Percentiles rank a stretch among this genome's conserved stretches.
Conservation (phyloP, 2,797 vertebrate genomes). For the Eurystomus glaucurus region DNA sequence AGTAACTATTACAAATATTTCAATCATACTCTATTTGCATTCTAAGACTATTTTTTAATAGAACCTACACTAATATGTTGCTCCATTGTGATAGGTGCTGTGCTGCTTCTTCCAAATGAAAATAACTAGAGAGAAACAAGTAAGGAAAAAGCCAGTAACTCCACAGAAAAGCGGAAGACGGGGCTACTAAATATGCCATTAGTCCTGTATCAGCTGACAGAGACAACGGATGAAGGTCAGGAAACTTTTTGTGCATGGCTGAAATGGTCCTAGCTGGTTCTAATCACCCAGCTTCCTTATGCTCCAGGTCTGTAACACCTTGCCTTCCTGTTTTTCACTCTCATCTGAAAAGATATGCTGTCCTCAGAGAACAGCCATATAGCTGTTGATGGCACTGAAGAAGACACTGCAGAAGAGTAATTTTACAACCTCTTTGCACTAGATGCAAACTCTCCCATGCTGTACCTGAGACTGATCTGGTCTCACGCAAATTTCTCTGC, state of each 20-base stretch:
- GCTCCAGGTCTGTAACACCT: fast-evolving
- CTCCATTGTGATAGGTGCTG: not conserved
- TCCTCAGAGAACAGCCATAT: not conserved
- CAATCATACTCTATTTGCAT: not conserved
- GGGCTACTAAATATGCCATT: not conserved
- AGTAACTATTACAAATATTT: not conserved
- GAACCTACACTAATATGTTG: not conserved
- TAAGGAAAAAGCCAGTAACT: not conserved
- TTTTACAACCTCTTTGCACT: not conserved
- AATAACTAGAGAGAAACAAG: not conserved
- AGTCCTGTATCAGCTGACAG: not conserved
- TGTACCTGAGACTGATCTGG: not conserved
- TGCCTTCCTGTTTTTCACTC: not conserved
- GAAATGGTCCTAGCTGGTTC: not conserved
- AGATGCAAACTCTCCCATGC: not conserved
- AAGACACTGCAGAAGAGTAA: not conserved
- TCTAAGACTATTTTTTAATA: not conserved
- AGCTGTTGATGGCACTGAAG: not conserved
- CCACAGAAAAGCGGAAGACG: not conserved
- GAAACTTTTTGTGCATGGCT: not conserved
- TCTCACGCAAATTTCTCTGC: not conserved
- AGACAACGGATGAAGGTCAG: not conserved
- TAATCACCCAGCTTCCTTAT: not conserved
- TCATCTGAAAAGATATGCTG: fast-evolving
- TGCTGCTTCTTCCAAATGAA: not conserved